Evolutionary conservation across 2,113 vertebrate species (phyloP), one percentile per base, ranked within the genome.

Genomic region (Dasypus novemcinctus): DNA sequence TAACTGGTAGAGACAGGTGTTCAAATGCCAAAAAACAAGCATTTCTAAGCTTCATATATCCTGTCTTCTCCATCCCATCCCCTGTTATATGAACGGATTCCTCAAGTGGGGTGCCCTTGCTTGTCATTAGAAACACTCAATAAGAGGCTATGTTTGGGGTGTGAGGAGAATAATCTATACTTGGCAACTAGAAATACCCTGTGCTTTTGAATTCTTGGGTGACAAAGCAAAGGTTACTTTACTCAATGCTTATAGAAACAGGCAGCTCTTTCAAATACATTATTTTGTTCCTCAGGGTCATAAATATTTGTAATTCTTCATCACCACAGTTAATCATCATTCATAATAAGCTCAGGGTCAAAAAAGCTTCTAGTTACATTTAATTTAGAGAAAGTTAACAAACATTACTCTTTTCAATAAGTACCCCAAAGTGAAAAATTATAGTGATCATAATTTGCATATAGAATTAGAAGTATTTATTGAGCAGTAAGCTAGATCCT

Each of bases 401-500:
- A 96, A 93, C 36, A 94, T 79, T 93, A 93, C n/a, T 96, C 68
- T 91, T 96, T 96, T 94, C 85, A 83, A 5, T 96, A 90, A 76
- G 74, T 94, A 91, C 11, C n/a, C 76, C 33, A 94, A 96, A 38
- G 74, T 93, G 82, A 96, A 91, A 97, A 95, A 93, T 94, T 89
- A 80, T 1, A 89, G 33, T 93, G 74, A 79, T 92, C 72, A 92
- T 95, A 89, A 96, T 97, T 95, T 79, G 46, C 85, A 87, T 95
- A 84, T 88, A 92, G 90, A 95, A 92, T 95, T 92, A 96, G n/a
- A 89, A 87, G 69, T 94, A 90, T 95, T 94, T 92, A 88, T 86
- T 88, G 76, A 74, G 95, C 11, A 91, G 25, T 83, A 93, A 83
- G 25, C 74, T 87, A 94, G 66, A 85, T 84, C 25, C 38, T 92